Base-by-base conservation (phyloP, 2,888 invertebrate species). In the Callyntrura guangdongensis region DNA sequence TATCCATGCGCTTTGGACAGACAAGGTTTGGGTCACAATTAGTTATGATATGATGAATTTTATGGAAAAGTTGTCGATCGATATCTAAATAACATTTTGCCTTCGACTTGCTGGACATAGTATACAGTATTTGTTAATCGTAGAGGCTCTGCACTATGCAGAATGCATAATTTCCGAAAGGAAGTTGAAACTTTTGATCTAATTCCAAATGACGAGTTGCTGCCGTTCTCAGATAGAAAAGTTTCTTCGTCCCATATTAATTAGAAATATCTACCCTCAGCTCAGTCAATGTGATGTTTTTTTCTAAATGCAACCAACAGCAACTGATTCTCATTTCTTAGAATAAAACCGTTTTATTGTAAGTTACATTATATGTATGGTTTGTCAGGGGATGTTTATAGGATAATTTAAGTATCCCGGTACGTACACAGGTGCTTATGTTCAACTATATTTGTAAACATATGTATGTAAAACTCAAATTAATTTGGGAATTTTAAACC, bases 221-320 rank as follows among this genome's bases (percentile, higher is more conserved):
- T 56, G 2, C 53, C 9, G 9, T 14, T 27, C 12, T 67, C 27
- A 14, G 3, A 27, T 8, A 17, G 22, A 74, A 49, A 45, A 45
- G n/a, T 3, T 9, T 27, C 6, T 56, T 22, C 6, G 53, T 79
- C n/a, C 79, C 22, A 14, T 6, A 27, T 27, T n/a, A n/a, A 56
- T 59, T 25, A 25, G 53, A 64, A 36, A 45, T 4, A 69, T 20
- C 36, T 36, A 36, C 36, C 36, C 36, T 11, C 53, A 67, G 85
- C 89, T 89, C 89, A 89, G 89, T 79, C 64, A 79, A 47, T 89
- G 89, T 89, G 89, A 89, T 89, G 77, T 89, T 45, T 89, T 74
- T 74, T 74, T 85, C 6, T 14, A 85, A 89, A 89, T 89, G 89
- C 89, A 89, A 89, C 47, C 27, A 72, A 49, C 14, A 11, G 11